Evolutionary conservation across 2,113 vertebrate species (phyloP).

Genomic region (Tinamus guttatus): DNA sequence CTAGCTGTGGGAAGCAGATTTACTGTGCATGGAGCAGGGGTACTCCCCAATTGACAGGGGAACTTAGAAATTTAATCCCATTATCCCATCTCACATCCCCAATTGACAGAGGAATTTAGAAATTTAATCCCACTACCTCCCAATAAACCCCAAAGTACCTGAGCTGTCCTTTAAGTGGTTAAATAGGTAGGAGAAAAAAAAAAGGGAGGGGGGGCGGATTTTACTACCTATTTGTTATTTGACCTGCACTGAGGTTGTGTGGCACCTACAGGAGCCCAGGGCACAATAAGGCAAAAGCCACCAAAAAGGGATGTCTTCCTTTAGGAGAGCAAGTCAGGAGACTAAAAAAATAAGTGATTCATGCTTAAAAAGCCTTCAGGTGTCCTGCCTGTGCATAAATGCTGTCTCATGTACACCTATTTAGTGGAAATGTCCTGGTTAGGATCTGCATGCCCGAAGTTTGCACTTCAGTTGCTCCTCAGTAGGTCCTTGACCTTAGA

Average conservation of each 20-base stretch:
- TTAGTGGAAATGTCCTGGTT: neutral
- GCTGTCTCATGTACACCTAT: neutral
- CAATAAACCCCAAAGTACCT: neutral
- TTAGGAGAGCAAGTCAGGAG: neutral
- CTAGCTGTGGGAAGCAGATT: neutral
- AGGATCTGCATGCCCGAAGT: neutral
- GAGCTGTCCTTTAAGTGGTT: neutral
- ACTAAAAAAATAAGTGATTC: neutral
- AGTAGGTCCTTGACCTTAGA: no score
- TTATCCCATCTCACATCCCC: no score
- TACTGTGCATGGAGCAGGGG: neutral
- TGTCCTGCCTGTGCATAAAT: neutral
- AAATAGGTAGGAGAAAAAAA: neutral
- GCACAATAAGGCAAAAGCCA: neutral
- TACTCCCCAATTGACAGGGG: neutral
- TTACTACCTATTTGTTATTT: neutral
- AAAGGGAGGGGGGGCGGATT: no score
- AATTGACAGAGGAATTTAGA: no score
- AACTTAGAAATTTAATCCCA: neutral
- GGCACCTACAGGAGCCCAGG: neutral
- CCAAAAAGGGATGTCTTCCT: neutral
- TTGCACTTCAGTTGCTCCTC: neutral
- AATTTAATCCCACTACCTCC: neutral
- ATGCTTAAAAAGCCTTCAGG: neutral
- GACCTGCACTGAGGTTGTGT: neutral